Evolutionary conservation across 2,888 invertebrate genomes (phyloP).

Genomic region (Patella caerulea): DNA sequence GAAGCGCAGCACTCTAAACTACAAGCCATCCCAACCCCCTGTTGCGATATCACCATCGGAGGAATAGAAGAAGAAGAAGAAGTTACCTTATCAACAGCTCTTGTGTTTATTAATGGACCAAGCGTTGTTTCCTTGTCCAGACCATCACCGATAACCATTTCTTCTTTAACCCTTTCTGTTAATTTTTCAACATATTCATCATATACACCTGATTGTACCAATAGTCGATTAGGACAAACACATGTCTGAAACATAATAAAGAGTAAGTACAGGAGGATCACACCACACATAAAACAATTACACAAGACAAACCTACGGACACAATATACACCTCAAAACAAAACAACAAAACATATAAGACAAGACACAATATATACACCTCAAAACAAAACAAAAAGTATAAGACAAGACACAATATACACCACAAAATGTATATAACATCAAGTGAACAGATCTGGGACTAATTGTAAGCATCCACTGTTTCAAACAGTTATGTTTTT

Average conservation of each 20-base stretch:
- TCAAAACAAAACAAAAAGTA: too few species aligned
- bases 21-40: too few species aligned
- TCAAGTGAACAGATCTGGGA: too few species aligned
- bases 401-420: too few species aligned
- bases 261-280: not conserved
- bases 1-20: too few species aligned
- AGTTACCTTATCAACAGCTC: slow-evolving; percentile 83
- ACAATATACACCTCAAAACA: too few species aligned
- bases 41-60: too few species aligned
- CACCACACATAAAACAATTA: not conserved
- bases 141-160: slow-evolving; percentile 86
- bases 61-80: not conserved
- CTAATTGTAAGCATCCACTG: too few species aligned
- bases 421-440: too few species aligned
- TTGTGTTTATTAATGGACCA: slow-evolving; percentile 91
- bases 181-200: slow-evolving; percentile 84
- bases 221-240: slow-evolving; percentile 87
- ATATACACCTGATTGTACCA: slow-evolving; percentile 76
- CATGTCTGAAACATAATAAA: slow-evolving; percentile 79
- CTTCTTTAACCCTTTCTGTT: slow-evolving; percentile 77
- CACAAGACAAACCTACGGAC: not conserved
- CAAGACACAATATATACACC: too few species aligned
- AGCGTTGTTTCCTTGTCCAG: slow-evolving; percentile 80
- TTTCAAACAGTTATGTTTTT: too few species aligned
- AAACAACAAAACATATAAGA: too few species aligned